Evolutionary conservation across 2,797 vertebrate species (phyloP), one percentile per base, ranked within the genome.

Genomic region (Gallinago stenura): DNA sequence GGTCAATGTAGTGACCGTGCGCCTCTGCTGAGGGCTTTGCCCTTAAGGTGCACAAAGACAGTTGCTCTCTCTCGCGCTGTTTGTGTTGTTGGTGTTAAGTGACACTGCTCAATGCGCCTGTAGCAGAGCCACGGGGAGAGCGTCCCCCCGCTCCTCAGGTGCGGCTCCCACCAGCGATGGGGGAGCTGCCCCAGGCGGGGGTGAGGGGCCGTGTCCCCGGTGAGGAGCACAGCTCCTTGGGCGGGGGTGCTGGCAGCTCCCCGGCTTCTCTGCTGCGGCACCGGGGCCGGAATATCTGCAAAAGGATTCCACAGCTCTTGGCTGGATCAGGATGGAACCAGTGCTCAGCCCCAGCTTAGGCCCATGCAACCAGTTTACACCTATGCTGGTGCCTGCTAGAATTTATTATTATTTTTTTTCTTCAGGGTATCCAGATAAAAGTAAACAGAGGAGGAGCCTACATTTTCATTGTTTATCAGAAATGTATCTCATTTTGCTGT

Each of bases 401-500:
- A 85, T 77, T 78, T 41, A 15, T 15, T 20, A 30, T 82, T 85
- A 62, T 83, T 95, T 87, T 90, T 64, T 73, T 80, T 70, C 88
- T 91, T 96, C 96, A 87, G 71, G 95, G 95, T 92, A 91, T 89
- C 73, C 65, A 88, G 78, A 97, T 72, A 95, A 98, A 97, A 95
- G 79, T 70, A 76, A 86, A 84, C 90, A 91, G 94, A 97, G 94
- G 95, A 98, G 96, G 93, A 97, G 90, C 93, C 95, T 96, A 91
- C 97, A 95, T 97, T 97, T 93, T 97, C 97, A 96, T 97, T 93
- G 89, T 97, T 98, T 97, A 97, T 98, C 98, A 94, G 80, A 98
- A 97, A 97, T 97, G 98, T 98, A 97, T 98, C 97, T 97, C 97
- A 98, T 98, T 97, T 98, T 98, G 98, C 98, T 98, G 98, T 99